These are phyloP conservation scores for Cariama cristata DNA, from an alignment of 2,113 vertebrate species.

Conservation along the genomic window DNA sequence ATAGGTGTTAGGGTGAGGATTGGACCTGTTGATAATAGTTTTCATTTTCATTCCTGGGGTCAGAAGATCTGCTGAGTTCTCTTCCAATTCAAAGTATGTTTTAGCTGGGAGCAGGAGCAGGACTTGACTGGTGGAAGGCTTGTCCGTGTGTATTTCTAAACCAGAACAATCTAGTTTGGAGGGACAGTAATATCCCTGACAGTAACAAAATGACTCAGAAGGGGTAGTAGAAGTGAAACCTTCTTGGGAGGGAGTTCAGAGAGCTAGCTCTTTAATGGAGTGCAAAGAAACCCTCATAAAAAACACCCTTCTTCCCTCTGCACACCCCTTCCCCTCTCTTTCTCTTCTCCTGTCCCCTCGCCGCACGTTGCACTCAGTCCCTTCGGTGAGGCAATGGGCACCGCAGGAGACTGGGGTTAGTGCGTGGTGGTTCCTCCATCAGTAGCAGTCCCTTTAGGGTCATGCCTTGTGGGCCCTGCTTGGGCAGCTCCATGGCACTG, in stretches of 20 bases:
- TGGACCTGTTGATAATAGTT: background rate
- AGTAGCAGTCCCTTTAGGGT: background rate
- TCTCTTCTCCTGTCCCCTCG: background rate
- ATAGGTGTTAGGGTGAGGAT: background rate
- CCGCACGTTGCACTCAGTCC: background rate
- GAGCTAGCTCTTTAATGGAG: background rate
- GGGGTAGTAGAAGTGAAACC: background rate
- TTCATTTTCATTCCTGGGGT: background rate
- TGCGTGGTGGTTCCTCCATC: background rate
- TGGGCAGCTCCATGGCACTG: background rate
- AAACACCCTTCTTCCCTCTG: background rate
- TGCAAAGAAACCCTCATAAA: background rate
- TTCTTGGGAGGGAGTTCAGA: background rate
- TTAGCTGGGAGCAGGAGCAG: background rate
- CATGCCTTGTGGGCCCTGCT: background rate
- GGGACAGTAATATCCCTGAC: background rate
- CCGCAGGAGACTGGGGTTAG: background rate
- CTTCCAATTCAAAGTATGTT: background rate
- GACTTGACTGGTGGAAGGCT: background rate
- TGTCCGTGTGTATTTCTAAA: background rate
- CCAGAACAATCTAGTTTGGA: background rate
- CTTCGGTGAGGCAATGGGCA: background rate
- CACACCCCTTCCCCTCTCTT: background rate
- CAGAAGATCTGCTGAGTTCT: background rate
- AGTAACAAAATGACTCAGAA: background rate